Evolutionary conservation across 2,113 vertebrate genomes (phyloP), one percentile per base, ranked within the genome.

Genomic region (Xiphorhynchus elegans): DNA sequence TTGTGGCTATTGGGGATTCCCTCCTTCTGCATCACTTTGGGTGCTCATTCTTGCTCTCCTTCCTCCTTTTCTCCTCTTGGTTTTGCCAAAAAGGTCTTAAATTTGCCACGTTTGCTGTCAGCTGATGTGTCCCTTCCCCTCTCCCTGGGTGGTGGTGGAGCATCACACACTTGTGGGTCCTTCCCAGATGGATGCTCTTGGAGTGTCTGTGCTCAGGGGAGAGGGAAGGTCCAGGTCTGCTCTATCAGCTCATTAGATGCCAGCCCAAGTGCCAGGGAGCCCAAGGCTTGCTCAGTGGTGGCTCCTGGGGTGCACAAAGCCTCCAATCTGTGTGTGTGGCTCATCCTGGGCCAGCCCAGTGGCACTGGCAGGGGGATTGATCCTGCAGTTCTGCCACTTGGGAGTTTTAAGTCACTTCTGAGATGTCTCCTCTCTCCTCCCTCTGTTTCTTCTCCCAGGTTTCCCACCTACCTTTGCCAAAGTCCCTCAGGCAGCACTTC

Each of bases 71-170:
- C 9, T 10, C 7, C 31, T 29, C 46, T 19, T 33, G 56, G 28
- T 28, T 93, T 62, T 85, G 19, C 39, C 42, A 66, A 35, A 7
- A 10, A 2, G 5, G 26, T 29, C 39, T 50, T 12, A 6, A 16
- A 23, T 40, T 25, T 33, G 33, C 42, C n/a, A 39, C 4, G 11
- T 42, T 69, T 69, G 31, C 49, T 59, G 47, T 13, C 44, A 13
- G 20, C 7, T 46, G 42, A 4, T 6, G 11, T 53, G 26, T 49
- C n/a, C 24, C 20, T 59, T 55, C 28, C 21, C 29, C 2, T 1
- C 28, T 46, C 6, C 0, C 25, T 31, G 0, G 1, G 37, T 23
- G 46, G 2, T 24, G 21, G 13, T 55, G 53, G 40, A 67, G 31
- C 28, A 14, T 46, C 26, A 1, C 7, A 12, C 7, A 26, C 37